Evolutionary conservation across 1,140 invertebrate species (phyloP).

Genomic region (Carcinoscorpius rotundicauda): DNA sequence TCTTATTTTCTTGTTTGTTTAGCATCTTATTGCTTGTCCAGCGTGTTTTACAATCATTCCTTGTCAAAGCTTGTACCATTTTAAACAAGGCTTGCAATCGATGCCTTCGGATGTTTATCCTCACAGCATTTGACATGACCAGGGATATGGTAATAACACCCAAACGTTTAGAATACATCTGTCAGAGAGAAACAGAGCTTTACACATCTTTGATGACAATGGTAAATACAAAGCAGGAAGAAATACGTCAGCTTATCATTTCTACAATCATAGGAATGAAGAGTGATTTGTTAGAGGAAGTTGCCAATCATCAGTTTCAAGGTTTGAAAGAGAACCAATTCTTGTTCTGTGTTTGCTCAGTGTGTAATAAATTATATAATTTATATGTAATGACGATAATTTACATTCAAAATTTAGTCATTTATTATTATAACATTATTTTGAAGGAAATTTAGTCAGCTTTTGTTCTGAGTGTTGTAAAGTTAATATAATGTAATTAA

Average conservation of each 20-base stretch:
- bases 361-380: too few species aligned
- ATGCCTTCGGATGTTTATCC: conserved; percentile 64
- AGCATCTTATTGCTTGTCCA: conserved; percentile 31
- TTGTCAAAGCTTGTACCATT: conserved; percentile 36
- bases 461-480: too few species aligned
- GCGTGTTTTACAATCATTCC: conserved; percentile 33
- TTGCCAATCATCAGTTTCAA: conserved; percentile 45
- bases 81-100: conserved; percentile 51
- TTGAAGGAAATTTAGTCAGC: too few species aligned
- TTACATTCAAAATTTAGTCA: too few species aligned
- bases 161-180: conserved; percentile 65
- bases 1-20: conserved; percentile 16
- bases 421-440: too few species aligned
- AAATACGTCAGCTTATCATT: conserved; percentile 60
- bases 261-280: conserved; percentile 58
- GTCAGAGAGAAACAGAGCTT: conserved; percentile 63
- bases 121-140: conserved; percentile 79
- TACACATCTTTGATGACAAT: conserved; percentile 55
- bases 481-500: too few species aligned
- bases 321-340: conserved; percentile 28
- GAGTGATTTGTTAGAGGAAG: conserved; percentile 46
- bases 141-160: conserved; percentile 77
- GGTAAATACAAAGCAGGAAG: conserved; percentile 61
- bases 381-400: too few species aligned
- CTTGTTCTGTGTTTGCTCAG: too few species aligned